Percentiles rank a stretch among this genome's conserved stretches.
These are phyloP conservation scores for Leptinotarsa rubiginosa DNA, from an alignment of 2,888 invertebrate species.

Conservation along the genomic window DNA sequence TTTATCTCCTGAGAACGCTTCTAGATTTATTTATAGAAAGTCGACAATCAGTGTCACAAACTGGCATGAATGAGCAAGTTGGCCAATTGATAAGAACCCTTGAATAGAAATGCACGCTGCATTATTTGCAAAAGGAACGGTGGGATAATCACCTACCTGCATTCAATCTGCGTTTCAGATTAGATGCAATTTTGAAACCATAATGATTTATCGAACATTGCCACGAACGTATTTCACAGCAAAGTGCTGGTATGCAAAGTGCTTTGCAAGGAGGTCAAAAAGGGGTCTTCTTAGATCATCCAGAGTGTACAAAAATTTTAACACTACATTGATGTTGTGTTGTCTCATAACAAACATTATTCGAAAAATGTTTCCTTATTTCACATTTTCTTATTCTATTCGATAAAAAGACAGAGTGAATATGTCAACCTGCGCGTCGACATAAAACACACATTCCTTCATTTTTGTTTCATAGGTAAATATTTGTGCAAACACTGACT, in stretches of 20 bases:
- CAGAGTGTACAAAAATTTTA: too few relatives aligned
- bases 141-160: slow-evolving; percentile 18
- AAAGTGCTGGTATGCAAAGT: slow-evolving; percentile 9
- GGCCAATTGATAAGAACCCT: slow-evolving; percentile 16
- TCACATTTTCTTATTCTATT: too few relatives aligned
- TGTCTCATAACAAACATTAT: too few relatives aligned
- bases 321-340: too few relatives aligned
- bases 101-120: slow-evolving; percentile 22
- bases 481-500: too few relatives aligned
- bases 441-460: too few relatives aligned
- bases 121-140: slow-evolving; percentile 5
- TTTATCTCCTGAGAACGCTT: background rate
- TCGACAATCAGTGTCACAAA: slow-evolving; percentile 7
- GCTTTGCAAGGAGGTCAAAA: background rate
- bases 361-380: too few relatives aligned
- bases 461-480: too few relatives aligned
- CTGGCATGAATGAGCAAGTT: slow-evolving; percentile 10
- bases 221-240: slow-evolving; percentile 10
- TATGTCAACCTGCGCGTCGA: too few relatives aligned
- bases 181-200: slow-evolving; percentile 26
- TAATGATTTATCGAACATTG: slow-evolving; percentile 9
- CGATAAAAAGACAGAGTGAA: too few relatives aligned
- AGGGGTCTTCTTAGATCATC: background rate
- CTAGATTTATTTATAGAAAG: slow-evolving; percentile 10
- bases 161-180: slow-evolving; percentile 22